Evolutionary conservation across 2,113 vertebrate genomes (phyloP).

Genomic region (Peromyscus maniculatus): DNA sequence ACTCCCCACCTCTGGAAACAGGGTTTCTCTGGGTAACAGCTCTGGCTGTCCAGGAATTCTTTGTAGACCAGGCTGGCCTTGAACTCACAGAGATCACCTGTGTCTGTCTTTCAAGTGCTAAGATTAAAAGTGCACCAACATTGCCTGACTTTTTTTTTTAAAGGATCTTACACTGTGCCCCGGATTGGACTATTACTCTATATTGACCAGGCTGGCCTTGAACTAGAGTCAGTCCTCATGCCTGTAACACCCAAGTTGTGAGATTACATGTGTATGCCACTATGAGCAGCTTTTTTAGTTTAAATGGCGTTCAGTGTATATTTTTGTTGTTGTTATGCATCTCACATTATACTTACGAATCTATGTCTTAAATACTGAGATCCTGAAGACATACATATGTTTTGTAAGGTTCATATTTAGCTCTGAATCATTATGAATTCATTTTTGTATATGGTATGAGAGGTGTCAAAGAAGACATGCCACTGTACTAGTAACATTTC

Average conservation of each 20-base stretch:
- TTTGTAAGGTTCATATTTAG: not conserved
- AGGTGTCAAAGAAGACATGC: not conserved
- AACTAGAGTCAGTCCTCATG: not conserved
- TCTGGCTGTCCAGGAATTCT: no score
- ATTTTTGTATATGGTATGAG: not conserved
- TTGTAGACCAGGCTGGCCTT: no score
- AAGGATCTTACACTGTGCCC: not conserved
- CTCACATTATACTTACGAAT: not conserved
- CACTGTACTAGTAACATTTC: not conserved
- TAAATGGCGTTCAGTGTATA: not conserved
- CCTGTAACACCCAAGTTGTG: not conserved
- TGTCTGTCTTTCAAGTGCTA: no score
- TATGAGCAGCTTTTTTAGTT: not conserved
- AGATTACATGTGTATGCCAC: not conserved
- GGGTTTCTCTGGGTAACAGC: no score
- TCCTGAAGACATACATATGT: not conserved
- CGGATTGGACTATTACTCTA: not conserved
- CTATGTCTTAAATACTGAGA: constrained; percentile 7
- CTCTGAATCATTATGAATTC: not conserved
- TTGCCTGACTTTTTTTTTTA: not conserved
- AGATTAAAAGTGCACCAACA: not conserved
- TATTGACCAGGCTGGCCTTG: not conserved
- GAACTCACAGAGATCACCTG: no score
- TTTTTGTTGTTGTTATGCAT: not conserved
- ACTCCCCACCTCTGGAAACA: no score